A percentile compares a stretch with the other conserved stretches of the same genome.
Evolutionary conservation across 2,797 vertebrate genomes (phyloP).

Genomic region (Lagothrix lagotricha): DNA sequence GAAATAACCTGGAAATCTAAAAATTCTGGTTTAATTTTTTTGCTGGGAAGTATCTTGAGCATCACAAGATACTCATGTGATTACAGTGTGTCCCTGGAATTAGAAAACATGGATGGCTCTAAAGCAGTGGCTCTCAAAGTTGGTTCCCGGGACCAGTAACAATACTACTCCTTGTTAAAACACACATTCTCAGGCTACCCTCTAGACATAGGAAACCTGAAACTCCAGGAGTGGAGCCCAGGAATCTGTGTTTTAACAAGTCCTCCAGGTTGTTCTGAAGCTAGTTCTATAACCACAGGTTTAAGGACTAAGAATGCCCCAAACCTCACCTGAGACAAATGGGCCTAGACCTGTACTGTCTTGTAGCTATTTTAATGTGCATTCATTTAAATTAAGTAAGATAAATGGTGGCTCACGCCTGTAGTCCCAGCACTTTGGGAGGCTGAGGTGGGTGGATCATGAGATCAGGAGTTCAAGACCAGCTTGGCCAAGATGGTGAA

Average conservation of each 20-base stretch:
- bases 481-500: no score
- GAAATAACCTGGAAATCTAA: neutral
- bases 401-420: neutral
- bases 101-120: neutral
- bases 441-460: no score
- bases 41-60: neutral
- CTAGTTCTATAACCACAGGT: neutral
- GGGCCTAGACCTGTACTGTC: neutral
- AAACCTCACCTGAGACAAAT: neutral
- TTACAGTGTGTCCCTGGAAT: neutral
- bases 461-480: no score
- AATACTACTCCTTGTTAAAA: neutral
- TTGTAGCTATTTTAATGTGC: neutral
- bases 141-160: accelerated
- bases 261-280: neutral
- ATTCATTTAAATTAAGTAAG: neutral
- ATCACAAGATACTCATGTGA: neutral
- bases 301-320: neutral
- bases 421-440: no score
- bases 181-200: neutral
- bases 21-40: neutral
- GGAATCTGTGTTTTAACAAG: neutral
- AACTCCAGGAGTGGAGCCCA: neutral
- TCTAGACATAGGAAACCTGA: neutral
- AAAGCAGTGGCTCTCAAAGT: neutral